Evolutionary conservation across 2,888 invertebrate species (phyloP).

Genomic region (Apamea sordens): DNA sequence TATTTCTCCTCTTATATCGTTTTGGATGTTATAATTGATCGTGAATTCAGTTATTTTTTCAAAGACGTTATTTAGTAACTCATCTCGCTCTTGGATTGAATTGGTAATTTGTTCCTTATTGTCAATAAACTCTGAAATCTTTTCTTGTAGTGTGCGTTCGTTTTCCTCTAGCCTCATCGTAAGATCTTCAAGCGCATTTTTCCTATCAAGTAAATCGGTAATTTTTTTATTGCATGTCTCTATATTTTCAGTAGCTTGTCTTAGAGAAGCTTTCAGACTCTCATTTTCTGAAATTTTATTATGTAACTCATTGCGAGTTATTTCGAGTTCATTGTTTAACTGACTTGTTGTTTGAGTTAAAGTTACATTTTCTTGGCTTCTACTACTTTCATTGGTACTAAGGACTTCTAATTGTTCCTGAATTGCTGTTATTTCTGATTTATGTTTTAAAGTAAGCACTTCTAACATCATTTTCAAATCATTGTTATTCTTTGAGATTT

Average conservation of each 20-base stretch:
- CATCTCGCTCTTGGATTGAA: constrained; percentile 60
- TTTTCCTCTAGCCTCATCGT: constrained; percentile 53
- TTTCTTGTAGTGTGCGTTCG: constrained; percentile 65
- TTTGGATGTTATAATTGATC: constrained; percentile 67
- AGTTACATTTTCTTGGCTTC: constrained; percentile 43
- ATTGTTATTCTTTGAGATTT: constrained; percentile 49
- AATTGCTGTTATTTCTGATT: constrained; percentile 59
- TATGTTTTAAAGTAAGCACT: constrained; percentile 56
- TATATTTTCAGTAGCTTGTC: constrained; percentile 29
- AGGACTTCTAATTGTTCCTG: constrained; percentile 57
- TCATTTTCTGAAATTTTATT: constrained; percentile 32
- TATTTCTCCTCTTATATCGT: constrained; percentile 51
- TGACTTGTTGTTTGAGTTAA: constrained; percentile 47
- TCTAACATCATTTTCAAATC: constrained; percentile 63
- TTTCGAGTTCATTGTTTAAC: constrained; percentile 47
- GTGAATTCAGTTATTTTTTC: constrained; percentile 67
- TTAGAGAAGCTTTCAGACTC: constrained; percentile 42
- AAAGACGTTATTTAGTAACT: constrained; percentile 71
- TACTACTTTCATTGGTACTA: constrained; percentile 42
- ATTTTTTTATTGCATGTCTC: constrained; percentile 50
- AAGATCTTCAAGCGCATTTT: constrained; percentile 56
- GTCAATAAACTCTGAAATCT: constrained; percentile 58
- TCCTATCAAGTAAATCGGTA: constrained; percentile 59
- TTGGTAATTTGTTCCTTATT: constrained; percentile 57
- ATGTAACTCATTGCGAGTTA: constrained; percentile 57